phyloP scores from a whole-genome alignment of 2,888 invertebrate species.

The Leptinotarsa haldemani region DNA sequence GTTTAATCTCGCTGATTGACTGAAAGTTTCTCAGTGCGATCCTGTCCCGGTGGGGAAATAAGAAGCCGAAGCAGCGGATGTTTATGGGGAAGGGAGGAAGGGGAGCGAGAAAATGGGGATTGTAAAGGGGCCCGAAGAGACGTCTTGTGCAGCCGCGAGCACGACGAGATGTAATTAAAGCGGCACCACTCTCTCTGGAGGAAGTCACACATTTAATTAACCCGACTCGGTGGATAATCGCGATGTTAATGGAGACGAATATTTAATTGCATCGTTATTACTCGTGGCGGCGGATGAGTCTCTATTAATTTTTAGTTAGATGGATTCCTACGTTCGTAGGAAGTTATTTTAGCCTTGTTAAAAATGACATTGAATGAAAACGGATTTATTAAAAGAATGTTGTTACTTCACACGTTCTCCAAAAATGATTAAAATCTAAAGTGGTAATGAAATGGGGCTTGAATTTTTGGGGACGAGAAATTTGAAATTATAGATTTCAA shows the following conservation, averaged over 20 bases:
- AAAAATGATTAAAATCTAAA: too few relatives aligned
- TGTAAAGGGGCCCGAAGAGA: constrained; percentile 48
- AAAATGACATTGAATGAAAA: too few relatives aligned
- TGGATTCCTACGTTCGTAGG: neutral
- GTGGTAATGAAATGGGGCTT: too few relatives aligned
- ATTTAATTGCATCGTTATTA: constrained; percentile 63
- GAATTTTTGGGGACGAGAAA: too few relatives aligned
- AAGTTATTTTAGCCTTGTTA: constrained; percentile 1
- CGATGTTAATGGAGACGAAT: constrained; percentile 65
- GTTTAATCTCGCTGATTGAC: neutral
- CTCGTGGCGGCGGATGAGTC: constrained; percentile 33
- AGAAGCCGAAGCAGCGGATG: constrained; percentile 21
- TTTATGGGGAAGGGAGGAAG: constrained; percentile 22
- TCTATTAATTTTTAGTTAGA: constrained; percentile 17
- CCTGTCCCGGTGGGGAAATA: constrained; percentile 14
- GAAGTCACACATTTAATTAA: constrained; percentile 66
- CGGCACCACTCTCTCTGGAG: constrained; percentile 52
- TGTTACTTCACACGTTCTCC: too few relatives aligned
- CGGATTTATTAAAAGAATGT: too few relatives aligned
- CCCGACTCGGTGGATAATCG: constrained; percentile 64
- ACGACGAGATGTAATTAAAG: constrained; percentile 63
- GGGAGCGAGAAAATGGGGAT: constrained; percentile 48
- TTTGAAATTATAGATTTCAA: too few relatives aligned
- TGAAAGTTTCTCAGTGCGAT: neutral
- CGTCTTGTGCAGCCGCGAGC: constrained; percentile 62